Percentiles rank a stretch among this genome's conserved stretches.
Evolutionary conservation across 2,888 invertebrate species (phyloP).

Genomic region (Thera obeliscata): DNA sequence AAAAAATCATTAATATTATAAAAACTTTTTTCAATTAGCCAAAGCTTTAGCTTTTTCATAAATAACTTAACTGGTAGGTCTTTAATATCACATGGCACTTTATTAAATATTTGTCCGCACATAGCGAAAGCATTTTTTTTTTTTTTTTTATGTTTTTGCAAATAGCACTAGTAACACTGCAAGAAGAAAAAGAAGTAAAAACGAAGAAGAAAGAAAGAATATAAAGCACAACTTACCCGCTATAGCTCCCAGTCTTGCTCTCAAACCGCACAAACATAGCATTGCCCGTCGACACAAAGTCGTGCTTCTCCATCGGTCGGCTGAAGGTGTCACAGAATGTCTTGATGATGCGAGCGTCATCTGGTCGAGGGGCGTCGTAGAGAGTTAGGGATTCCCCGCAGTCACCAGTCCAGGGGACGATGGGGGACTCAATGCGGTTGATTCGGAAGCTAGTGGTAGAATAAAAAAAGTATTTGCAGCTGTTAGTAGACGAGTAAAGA

Average conservation of each 20-base stretch:
- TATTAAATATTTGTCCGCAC: too few species aligned
- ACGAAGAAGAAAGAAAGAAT: background rate
- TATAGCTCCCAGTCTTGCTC: slow-evolving; percentile 96
- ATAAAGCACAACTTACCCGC: slow-evolving; percentile 85
- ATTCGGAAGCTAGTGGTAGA: slow-evolving; percentile 89
- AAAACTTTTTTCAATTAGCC: too few species aligned
- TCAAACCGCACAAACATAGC: slow-evolving; percentile 95
- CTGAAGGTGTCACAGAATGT: slow-evolving; percentile 98
- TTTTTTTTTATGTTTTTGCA: too few species aligned
- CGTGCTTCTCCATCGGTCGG: slow-evolving; percentile 96
- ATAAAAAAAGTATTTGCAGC: slow-evolving; percentile 66
- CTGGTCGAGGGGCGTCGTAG: slow-evolving; percentile 94
- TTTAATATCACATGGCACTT: too few species aligned
- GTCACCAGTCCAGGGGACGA: slow-evolving; percentile 93
- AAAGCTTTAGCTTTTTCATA: too few species aligned
- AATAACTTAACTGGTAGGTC: too few species aligned
- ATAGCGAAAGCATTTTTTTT: too few species aligned
- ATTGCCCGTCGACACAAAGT: slow-evolving; percentile 94
- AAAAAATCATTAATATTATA: too few species aligned
- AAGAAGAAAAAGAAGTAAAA: too few species aligned
- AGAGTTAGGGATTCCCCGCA: slow-evolving; percentile 95
- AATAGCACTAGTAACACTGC: too few species aligned
- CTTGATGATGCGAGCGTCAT: slow-evolving; percentile 95
- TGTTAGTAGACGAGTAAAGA: slow-evolving; percentile 53
- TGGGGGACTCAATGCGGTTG: slow-evolving; percentile 94